Evolutionary conservation across 2,797 vertebrate genomes (phyloP), one percentile per base, ranked within the genome.

Genomic region (Ambastaia sidthimunki): DNA sequence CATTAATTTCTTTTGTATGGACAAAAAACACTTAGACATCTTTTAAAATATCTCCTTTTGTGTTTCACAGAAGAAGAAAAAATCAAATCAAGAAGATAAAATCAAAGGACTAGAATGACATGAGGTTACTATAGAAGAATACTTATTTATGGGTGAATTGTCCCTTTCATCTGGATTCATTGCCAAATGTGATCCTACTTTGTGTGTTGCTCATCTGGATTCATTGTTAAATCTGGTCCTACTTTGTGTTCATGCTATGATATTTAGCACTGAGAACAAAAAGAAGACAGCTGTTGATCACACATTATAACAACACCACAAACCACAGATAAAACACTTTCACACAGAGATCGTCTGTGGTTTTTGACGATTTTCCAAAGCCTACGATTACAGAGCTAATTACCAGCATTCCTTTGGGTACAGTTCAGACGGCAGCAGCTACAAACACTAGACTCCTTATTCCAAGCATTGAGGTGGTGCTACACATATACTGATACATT

Each of bases 341-440:
- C 57, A 63, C 67, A 78, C 47, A 78, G 19, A 76, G 70, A 68
- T 75, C n/a, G 16, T 74, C 16, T 71, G 69, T 68, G 77, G 68
- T 74, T 70, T 78, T 65, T 62, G 82, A 86, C 89, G 86, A 92
- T 92, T 92, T 93, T 63, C 90, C 85, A 91, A 92, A 92, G 89
- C 89, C 89, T 89, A 88, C 88, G 90, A 92, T 93, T 93, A 91
- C 88, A 48, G 85, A 91, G 86, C 88, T 91, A 94, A 93, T 93
- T 90, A 93, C 91, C 75, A 82, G 89, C 92, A 94, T 94, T 94
- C 92, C 90, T 88, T 88, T 84, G 85, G 87, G 85, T 88, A 78
- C 81, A 71, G 78, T 82, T 87, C 80, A 85, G 81, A 92, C 84
- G 83, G 86, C 86, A 89, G 87, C 62, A 13, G 88, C 15, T 74